phyloP scores from a whole-genome alignment of 2,888 invertebrate species.

The Hydriomena furcata region DNA sequence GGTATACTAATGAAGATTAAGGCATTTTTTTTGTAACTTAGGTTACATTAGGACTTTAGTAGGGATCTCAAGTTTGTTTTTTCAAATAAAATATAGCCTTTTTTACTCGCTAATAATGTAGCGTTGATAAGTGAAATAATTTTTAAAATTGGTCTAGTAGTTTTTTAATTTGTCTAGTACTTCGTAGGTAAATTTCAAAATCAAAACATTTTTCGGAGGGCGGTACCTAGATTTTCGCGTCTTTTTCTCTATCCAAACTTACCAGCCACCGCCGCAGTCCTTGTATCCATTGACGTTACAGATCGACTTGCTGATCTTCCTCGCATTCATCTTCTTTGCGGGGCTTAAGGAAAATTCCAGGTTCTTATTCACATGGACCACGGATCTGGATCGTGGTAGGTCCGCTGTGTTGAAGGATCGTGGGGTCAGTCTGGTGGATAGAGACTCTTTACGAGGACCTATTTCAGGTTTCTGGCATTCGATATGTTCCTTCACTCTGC shows the following conservation, averaged over 20 bases:
- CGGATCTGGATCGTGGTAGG: conserved; percentile 71
- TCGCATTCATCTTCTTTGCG: conserved; percentile 62
- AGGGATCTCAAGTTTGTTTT: no score
- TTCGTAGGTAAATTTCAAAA: no score
- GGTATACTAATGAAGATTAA: no score
- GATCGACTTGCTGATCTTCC: conserved; percentile 75
- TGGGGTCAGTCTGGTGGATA: conserved; percentile 41
- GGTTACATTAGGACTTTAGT: no score
- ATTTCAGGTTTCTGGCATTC: conserved; percentile 64
- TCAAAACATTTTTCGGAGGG: no score
- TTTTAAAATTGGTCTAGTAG: no score
- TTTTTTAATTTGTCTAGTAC: no score
- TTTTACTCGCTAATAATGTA: no score
- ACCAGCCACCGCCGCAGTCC: conserved; percentile 63
- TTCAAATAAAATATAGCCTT: no score
- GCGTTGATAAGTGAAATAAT: no score
- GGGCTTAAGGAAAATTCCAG: conserved; percentile 56
- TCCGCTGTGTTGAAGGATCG: conserved; percentile 57
- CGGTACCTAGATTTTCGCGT: neutral
- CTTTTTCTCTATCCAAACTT: conserved; percentile 29
- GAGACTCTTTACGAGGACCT: conserved; percentile 41
- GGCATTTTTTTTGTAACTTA: no score
- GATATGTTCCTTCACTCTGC: conserved; percentile 86
- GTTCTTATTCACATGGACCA: conserved; percentile 68
- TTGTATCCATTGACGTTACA: conserved; percentile 71